Base-by-base conservation (phyloP, 2,113 vertebrate genomes). In the Naja naja region DNA sequence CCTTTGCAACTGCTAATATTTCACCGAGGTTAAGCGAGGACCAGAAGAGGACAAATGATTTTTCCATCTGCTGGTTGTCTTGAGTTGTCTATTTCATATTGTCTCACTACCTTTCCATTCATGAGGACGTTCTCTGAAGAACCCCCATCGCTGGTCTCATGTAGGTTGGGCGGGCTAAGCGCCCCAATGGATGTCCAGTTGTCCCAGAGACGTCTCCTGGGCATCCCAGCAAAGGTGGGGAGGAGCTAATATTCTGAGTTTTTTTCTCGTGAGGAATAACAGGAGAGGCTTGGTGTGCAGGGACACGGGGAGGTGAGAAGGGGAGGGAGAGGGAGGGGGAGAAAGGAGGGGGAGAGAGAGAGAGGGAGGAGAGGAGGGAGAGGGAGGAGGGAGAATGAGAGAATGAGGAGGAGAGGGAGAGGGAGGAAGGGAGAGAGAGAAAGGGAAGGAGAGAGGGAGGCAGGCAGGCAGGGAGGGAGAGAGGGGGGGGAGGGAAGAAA, bases 381-480 rank as follows among this genome's bases (percentile, higher is more conserved):
- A 3, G 20, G 7, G 5, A 11, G 39, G 18, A 2, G 3, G n/a
- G n/a, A n/a, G n/a, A n/a, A n/a, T n/a, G n/a, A n/a, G n/a, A n/a
- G n/a, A n/a, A n/a, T n/a, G n/a, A n/a, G n/a, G n/a, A n/a, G n/a
- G n/a, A n/a, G n/a, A n/a, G 45, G 1, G 14, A 18, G 1, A 30
- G 20, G 3, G 0, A 8, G 5, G 2, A 3, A 74, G 8, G 0
- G 5, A 5, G 25, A 16, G 1, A 9, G 4, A 12, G 22, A 12
- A 14, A 47, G 34, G 14, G 0, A 5, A 1, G 16, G 53, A 54
- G 1, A 20, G 3, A 18, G 47, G 1, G 5, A 2, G 1, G 1
- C 10, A 22, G 27, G 0, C 4, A 9, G 27, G 18, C 9, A 20
- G 2, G 9, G 10, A 22, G 18, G 11, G 16, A 14, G 2, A 10